These are phyloP conservation scores for Plectrocnemia conspersa DNA, from an alignment of 1,140 invertebrate genomes.

Conservation along the genomic window DNA sequence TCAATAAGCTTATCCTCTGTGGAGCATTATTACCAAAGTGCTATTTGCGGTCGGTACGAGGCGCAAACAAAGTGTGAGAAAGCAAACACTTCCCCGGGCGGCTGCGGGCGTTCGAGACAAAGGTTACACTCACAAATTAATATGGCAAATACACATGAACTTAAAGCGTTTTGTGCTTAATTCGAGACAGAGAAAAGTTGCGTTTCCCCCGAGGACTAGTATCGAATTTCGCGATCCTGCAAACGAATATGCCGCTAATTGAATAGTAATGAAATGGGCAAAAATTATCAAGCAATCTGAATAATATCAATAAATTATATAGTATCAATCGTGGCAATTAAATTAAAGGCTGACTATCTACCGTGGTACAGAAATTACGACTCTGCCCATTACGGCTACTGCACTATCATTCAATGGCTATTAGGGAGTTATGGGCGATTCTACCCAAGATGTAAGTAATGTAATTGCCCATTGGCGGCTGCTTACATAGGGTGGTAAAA, in stretches of 20 bases:
- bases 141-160: not conserved
- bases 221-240: not conserved
- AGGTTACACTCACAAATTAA: not conserved
- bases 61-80: constrained; percentile 2
- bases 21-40: not conserved
- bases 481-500: too few relatives aligned
- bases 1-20: not conserved
- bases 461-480: too few relatives aligned
- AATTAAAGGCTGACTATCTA: too few relatives aligned
- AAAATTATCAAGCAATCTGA: not conserved
- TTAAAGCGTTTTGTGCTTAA: not conserved
- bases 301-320: too few relatives aligned
- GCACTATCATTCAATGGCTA: too few relatives aligned
- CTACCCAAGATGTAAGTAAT: too few relatives aligned
- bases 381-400: too few relatives aligned
- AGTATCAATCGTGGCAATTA: too few relatives aligned
- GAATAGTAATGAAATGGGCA: not conserved
- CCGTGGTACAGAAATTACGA: too few relatives aligned
- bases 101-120: not conserved
- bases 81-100: constrained; percentile 5
- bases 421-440: too few relatives aligned
- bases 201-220: not conserved
- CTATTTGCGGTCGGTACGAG: not conserved
- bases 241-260: not conserved
- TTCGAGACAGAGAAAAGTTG: not conserved